Percentiles rank a stretch among this genome's conserved stretches.
These are phyloP conservation scores for Parasteatoda tepidariorum DNA, from an alignment of 1,140 invertebrate species.

Conservation along the genomic window DNA sequence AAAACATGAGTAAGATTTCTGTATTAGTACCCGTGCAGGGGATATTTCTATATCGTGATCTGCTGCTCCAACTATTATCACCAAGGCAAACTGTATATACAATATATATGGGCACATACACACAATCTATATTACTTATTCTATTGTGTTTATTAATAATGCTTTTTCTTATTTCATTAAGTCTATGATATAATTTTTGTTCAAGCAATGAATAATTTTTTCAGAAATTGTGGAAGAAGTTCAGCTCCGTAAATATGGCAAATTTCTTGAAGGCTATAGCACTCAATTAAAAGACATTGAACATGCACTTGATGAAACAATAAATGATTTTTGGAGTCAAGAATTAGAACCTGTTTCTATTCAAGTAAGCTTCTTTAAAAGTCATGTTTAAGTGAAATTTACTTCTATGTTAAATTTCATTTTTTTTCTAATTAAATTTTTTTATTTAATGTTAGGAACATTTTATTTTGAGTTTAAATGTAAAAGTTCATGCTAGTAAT, in stretches of 20 bases:
- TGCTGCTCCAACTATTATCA: too few species aligned
- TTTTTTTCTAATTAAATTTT: too few species aligned
- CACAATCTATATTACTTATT: neutral
- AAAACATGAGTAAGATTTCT: neutral
- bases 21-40: too few species aligned
- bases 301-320: constrained; percentile 70
- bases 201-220: too few species aligned
- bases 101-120: neutral
- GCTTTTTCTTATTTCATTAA: neutral
- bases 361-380: constrained; percentile 68
- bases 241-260: constrained; percentile 77
- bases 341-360: constrained; percentile 74
- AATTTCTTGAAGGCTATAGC: constrained; percentile 78
- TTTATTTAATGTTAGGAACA: too few species aligned
- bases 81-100: neutral
- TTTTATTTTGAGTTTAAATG: neutral
- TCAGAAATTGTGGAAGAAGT: constrained; percentile 75
- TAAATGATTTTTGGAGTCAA: constrained; percentile 72
- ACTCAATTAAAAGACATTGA: constrained; percentile 72
- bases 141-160: neutral
- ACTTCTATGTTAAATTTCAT: neutral
- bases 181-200: constrained; percentile 14
- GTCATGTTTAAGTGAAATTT: neutral
- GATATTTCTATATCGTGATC: too few species aligned
- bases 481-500: neutral